These are phyloP conservation scores for Odobenus rosmarus DNA, from an alignment of 2,113 vertebrate genomes.

Conservation along the genomic window DNA sequence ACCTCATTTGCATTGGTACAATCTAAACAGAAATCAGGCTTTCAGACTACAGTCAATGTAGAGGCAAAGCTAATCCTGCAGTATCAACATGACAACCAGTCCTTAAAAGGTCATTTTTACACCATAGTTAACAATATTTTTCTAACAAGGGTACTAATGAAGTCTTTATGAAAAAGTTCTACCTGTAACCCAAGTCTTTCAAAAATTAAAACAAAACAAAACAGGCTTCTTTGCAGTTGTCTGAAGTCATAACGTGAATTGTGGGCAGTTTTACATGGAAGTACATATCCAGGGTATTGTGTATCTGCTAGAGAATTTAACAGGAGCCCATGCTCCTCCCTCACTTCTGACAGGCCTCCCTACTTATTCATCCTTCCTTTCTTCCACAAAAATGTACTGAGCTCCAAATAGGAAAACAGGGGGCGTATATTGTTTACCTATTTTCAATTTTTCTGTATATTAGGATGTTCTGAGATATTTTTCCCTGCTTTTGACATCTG, in stretches of 20 bases:
- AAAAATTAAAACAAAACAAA: not conserved
- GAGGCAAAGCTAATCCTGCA: not conserved
- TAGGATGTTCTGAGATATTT: not conserved
- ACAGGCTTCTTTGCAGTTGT: not conserved
- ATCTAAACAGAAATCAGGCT: not conserved
- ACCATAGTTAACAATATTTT: not conserved
- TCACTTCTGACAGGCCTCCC: not conserved
- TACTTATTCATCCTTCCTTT: not conserved
- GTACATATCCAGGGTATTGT: rapidly evolving
- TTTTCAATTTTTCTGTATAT: not conserved
- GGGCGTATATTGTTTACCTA: too few relatives aligned
- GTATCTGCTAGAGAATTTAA: not conserved
- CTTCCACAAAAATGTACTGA: not conserved
- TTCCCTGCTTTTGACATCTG: not conserved
- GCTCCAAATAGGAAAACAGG: not conserved
- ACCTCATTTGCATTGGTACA: not conserved
- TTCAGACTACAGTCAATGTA: not conserved
- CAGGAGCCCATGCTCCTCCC: not conserved
- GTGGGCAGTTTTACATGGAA: not conserved
- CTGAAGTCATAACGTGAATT: not conserved
- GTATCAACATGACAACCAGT: not conserved
- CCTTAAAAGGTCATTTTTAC: not conserved
- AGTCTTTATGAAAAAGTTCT: not conserved
- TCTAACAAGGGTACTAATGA: not conserved
- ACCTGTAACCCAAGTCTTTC: not conserved